Conservation (phyloP, 2,113 vertebrate species). For the Stictonetta naevosa region DNA sequence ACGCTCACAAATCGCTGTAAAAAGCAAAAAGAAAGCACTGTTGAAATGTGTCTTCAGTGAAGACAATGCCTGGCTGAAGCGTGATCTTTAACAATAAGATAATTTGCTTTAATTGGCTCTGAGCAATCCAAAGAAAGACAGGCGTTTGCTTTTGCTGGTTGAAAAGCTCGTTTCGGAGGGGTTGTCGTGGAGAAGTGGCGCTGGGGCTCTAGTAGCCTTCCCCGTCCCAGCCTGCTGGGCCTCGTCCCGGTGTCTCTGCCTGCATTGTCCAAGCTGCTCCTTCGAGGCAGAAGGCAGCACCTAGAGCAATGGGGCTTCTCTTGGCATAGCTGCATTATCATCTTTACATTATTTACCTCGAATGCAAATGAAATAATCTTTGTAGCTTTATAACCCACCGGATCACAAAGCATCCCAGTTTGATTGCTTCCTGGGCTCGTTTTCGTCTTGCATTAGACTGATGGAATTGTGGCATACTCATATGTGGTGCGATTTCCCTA, state of each 20-base stretch:
- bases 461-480: neutral
- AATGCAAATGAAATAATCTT: neutral
- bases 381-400: too few species aligned
- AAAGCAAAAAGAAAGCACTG: conserved; percentile 3
- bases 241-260: neutral
- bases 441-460: neutral
- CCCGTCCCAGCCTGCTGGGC: neutral
- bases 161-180: neutral
- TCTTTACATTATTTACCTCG: neutral
- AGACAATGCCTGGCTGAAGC: neutral
- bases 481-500: neutral
- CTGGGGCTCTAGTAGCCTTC: neutral
- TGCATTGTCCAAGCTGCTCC: neutral
- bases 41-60: neutral
- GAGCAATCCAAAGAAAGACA: neutral
- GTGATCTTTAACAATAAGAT: neutral
- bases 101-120: neutral
- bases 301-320: neutral
- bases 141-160: neutral
- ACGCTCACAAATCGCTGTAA: conserved; percentile 18
- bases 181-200: neutral
- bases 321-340: neutral
- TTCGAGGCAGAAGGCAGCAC: neutral
- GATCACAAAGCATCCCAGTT: accelerated
- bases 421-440: neutral